Conservation (phyloP, 2,113 vertebrate genomes). For the Muntiacus muntjak region DNA sequence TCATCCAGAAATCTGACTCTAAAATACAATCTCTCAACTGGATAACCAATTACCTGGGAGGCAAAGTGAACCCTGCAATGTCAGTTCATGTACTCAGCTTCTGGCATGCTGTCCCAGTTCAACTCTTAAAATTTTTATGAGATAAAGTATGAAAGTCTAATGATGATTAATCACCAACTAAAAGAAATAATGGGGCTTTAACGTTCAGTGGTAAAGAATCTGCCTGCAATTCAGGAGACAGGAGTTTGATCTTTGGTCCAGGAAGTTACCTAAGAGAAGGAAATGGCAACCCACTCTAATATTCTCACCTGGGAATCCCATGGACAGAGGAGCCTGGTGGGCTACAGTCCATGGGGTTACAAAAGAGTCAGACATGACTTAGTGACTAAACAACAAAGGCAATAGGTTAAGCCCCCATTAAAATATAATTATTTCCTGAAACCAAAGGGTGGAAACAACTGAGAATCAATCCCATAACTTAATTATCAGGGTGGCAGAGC, state of each 20-base stretch:
- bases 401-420: not conserved
- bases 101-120: not conserved
- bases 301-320: not conserved
- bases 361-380: not conserved
- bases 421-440: not conserved
- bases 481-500: not conserved
- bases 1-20: not conserved
- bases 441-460: not conserved
- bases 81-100: not conserved
- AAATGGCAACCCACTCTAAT: not conserved
- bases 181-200: not conserved
- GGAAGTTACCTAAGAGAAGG: not conserved
- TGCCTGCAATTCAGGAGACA: not conserved
- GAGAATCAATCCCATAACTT: not conserved
- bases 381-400: not conserved
- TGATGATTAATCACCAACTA: not conserved
- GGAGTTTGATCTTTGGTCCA: not conserved
- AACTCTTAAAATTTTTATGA: not conserved
- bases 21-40: not conserved
- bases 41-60: not conserved
- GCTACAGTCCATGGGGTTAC: not conserved
- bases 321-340: not conserved
- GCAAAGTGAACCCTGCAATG: not conserved
- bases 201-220: not conserved
- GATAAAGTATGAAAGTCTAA: not conserved